Base-by-base conservation (phyloP, 2,888 invertebrate genomes). In the Andrena hattorfiana region DNA sequence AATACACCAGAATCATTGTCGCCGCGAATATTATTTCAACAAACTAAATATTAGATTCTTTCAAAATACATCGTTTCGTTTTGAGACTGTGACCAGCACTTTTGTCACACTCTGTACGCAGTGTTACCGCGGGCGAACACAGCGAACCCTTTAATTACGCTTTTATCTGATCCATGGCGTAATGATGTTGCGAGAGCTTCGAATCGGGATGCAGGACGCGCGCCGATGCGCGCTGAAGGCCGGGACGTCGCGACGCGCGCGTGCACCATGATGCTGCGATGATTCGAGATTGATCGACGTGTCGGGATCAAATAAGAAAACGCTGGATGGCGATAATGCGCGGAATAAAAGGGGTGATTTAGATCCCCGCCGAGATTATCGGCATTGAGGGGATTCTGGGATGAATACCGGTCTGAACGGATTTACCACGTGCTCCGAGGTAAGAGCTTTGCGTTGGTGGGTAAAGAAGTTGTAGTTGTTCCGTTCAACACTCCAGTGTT, bases 61-160 rank as follows among this genome's bases (percentile, higher is more conserved):
- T 16, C 42, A 13, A 42, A 42, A 5, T 1, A 5, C 5, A 42
- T 42, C 16, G 42, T 16, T 16, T 13, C 42, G 42, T 5, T 42
- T 20, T 26, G 56, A 3, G 23, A 23, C 54, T 3, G 10, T 0
- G 23, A 56, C 56, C 56, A 56, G 10, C 23, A 56, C 4, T 56
- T 23, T 56, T 23, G 10, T 26, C 56, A 10, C 20, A 23, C 2
- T 10, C 23, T 23, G 23, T 10, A 23, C 23, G 3, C 23, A 26
- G 13, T 4, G 4, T 56, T 26, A 83, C 77, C 83, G 84, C 77
- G 73, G 67, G 64, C 64, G 54, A 77, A 66, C 83, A 87, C 86
- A 85, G 87, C 84, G 79, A 87, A 84, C 87, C 90, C 92, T 92
- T 92, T 91, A 92, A 92, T 92, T 92, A 91, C 88, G 89, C 85